Base-by-base conservation (phyloP, 1,140 invertebrate species). In the Piezodorus guildinii region DNA sequence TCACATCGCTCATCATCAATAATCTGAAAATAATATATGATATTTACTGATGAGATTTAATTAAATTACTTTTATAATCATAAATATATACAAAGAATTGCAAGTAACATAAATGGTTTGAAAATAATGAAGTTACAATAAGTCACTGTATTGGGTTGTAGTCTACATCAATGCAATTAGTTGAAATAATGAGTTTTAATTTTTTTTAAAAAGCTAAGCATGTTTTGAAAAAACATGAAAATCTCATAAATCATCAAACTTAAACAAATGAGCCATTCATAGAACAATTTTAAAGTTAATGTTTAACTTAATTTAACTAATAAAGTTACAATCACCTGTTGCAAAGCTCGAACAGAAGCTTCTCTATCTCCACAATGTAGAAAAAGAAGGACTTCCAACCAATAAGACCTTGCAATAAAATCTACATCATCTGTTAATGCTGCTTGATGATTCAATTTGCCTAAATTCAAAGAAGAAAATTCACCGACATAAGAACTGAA, bases 1-100 rank as follows among this genome's bases (percentile, higher is more conserved):
- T 70, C 66, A 45, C 76, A 73, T 23, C 74, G 65, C 60, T 73
- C 67, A 52, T 75, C 70, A 52, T 72, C 68, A 15, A 78, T 63
- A 9, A 79, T 68, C 74, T 76, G 27, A 66, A 74, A 72, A 60
- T 17, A 64, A 60, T 15, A 65, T 9, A 56, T 56, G 46, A 19
- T 2, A 49, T 21, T 39, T 12, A 39, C 1, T 12, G 6, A 39
- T 39, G 1, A 39, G 6, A 39, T 39, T 39, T 10, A 1, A 39
- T 39, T 6, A 39, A n/a, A n/a, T n/a, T n/a, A n/a, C n/a, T n/a
- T n/a, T n/a, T n/a, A n/a, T n/a, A 39, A 39, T 39, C 34, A 39
- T 39, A 10, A 39, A 39, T 12, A 39, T 12, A 39, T 39, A 8
- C 8, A 39, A 39, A 39, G 1, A 39, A 39, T 39, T 39, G n/a